These are phyloP conservation scores for Thereva nobilitata DNA, from an alignment of 2,888 invertebrate species.

Conservation along the genomic window DNA sequence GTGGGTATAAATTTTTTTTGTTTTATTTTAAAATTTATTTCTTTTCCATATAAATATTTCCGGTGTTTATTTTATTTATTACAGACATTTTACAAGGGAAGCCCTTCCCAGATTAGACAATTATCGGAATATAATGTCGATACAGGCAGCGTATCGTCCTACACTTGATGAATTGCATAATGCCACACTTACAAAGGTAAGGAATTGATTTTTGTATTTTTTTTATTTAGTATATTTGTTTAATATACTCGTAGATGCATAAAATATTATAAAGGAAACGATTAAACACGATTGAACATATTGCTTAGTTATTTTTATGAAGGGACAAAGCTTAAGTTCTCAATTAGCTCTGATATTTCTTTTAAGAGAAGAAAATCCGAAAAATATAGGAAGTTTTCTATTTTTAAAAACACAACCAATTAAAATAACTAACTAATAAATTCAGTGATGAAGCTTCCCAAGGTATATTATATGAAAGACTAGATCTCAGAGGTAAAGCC, in stretches of 20 bases:
- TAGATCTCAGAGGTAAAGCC: too few species aligned
- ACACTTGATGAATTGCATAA: constrained; percentile 89
- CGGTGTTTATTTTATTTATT: neutral
- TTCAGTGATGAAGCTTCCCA: too few species aligned
- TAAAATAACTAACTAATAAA: too few species aligned
- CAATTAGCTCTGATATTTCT: too few species aligned
- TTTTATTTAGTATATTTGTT: neutral
- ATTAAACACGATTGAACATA: neutral
- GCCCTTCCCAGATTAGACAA: constrained; percentile 86
- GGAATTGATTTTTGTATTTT: too few species aligned
- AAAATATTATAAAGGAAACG: neutral
- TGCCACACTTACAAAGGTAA: constrained; percentile 78
- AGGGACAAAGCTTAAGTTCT: too few species aligned
- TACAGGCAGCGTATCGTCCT: constrained; percentile 84
- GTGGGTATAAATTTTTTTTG: constrained; percentile 54
- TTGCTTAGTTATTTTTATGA: too few species aligned
- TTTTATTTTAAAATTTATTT: constrained; percentile 13
- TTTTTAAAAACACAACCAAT: too few species aligned
- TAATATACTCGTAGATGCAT: neutral
- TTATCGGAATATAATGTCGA: constrained; percentile 85
- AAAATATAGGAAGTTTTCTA: too few species aligned
- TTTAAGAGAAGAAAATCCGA: too few species aligned
- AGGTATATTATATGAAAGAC: too few species aligned
- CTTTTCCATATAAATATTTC: neutral
- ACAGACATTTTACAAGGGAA: constrained; percentile 84